Evolutionary conservation across 2,113 vertebrate species (phyloP).

Genomic region (Salvator merianae): DNA sequence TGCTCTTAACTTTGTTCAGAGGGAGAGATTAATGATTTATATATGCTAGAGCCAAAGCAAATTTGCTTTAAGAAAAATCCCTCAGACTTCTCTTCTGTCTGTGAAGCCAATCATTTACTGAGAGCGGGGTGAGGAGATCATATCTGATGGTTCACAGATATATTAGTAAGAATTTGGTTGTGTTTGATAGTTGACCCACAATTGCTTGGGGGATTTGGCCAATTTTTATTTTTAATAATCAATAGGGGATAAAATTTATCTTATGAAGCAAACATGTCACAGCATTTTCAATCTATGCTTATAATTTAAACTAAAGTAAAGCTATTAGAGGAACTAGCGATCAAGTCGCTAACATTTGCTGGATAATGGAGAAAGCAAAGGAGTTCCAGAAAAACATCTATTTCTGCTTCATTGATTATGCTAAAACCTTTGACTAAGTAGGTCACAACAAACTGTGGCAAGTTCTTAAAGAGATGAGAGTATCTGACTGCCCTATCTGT

Average conservation of each 20-base stretch:
- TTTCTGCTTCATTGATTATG: no score
- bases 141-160: not conserved
- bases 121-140: no score
- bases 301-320: not conserved
- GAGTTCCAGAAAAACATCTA: no score
- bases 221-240: not conserved
- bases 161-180: not conserved
- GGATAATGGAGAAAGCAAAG: no score
- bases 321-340: no score
- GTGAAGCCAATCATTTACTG: not conserved
- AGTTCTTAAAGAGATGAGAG: no score
- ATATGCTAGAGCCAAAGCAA: not conserved
- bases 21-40: no score
- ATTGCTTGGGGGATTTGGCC: not conserved
- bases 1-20: not conserved
- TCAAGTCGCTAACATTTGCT: no score
- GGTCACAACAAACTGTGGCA: no score
- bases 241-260: not conserved
- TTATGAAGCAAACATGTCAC: not conserved
- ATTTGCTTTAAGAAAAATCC: not conserved
- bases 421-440: no score
- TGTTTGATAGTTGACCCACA: not conserved
- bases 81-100: not conserved
- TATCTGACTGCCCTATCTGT: no score
- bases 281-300: not conserved